These are phyloP conservation scores for Metallyticus violacea DNA, from an alignment of 2,888 invertebrate genomes.

Conservation along the genomic window DNA sequence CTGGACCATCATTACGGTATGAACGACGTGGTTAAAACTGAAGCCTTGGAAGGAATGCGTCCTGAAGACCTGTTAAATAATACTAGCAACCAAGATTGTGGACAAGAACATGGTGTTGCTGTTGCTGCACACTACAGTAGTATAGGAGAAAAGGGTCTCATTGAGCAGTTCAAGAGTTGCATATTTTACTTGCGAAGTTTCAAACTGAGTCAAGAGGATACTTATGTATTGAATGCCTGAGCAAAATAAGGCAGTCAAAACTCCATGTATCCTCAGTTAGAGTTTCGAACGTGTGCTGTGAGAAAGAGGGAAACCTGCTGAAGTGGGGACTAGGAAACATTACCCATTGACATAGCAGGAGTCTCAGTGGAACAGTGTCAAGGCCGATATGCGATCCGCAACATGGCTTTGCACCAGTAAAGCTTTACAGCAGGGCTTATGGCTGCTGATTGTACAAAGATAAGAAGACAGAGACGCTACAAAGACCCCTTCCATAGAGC, in stretches of 20 bases:
- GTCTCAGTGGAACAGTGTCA: conserved; percentile 90
- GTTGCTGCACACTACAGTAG: conserved; percentile 95
- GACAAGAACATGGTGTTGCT: conserved; percentile 50
- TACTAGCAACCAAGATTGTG: conserved; percentile 9
- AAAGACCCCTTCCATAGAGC: conserved; percentile 70
- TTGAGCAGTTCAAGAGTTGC: conserved; percentile 78
- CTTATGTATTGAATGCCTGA: conserved; percentile 74
- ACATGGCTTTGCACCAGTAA: conserved; percentile 41
- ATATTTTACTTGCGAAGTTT: conserved; percentile 95
- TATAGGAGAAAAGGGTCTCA: conserved; percentile 76
- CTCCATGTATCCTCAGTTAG: conserved; percentile 61
- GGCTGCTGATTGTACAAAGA: conserved; percentile 87
- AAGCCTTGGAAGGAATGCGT: not conserved
- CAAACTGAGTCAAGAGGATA: conserved; percentile 98
- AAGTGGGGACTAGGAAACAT: conserved; percentile 90
- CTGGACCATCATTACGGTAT: too few relatives aligned
- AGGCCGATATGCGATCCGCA: conserved; percentile 66
- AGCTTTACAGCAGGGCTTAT: conserved; percentile 89
- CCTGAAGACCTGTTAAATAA: conserved; percentile 27
- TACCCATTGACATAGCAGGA: conserved; percentile 84
- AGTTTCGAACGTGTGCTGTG: conserved; percentile 93
- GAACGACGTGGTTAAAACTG: too few relatives aligned
- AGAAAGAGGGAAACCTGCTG: conserved; percentile 97
- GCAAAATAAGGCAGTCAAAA: conserved; percentile 60
- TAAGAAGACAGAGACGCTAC: conserved; percentile 57